Evolutionary conservation across 2,113 vertebrate species (phyloP).

Genomic region (Callionymus lyra): DNA sequence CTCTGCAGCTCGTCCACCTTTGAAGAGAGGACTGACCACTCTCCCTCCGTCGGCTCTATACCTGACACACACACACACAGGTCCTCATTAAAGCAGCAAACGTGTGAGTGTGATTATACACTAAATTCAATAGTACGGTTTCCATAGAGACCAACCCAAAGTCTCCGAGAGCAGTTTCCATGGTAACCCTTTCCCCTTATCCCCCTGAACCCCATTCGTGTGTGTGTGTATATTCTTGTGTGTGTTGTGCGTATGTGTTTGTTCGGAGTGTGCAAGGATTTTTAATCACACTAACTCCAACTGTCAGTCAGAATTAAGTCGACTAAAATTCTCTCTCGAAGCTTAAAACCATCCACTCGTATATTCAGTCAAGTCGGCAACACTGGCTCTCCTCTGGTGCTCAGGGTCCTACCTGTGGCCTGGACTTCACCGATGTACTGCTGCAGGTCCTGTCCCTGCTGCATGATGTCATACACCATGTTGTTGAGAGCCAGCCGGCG

Average conservation of each 20-base stretch:
- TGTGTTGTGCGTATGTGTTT: too few species aligned
- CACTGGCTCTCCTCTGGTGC: too few species aligned
- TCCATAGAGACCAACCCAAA: constrained; percentile 60
- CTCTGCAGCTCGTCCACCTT: constrained; percentile 58
- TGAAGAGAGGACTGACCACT: constrained; percentile 30
- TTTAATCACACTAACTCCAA: too few species aligned
- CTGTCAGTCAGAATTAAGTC: too few species aligned
- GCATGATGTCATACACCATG: constrained; percentile 96
- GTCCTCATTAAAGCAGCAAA: constrained; percentile 1
- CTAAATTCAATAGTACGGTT: constrained; percentile 52
- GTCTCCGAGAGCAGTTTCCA: constrained; percentile 65
- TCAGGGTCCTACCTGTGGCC: constrained; percentile 75
- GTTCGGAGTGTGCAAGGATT: too few species aligned
- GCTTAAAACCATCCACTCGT: too few species aligned
- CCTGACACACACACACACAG: constrained; percentile 32
- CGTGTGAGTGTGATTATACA: constrained; percentile 28
- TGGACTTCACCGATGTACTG: constrained; percentile 96
- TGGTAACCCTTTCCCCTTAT: constrained; percentile 49
- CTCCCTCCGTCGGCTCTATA: constrained; percentile 46
- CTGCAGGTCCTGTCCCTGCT: constrained; percentile 95
- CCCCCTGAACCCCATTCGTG: constrained; percentile 1
- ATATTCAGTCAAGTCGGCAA: too few species aligned
- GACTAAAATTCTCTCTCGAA: neutral
- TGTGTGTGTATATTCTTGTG: too few species aligned
- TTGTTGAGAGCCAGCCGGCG: constrained; percentile 95